Evolutionary conservation across 2,888 invertebrate genomes (phyloP), one percentile per base, ranked within the genome.

Genomic region (Platycheirus albimanus): DNA sequence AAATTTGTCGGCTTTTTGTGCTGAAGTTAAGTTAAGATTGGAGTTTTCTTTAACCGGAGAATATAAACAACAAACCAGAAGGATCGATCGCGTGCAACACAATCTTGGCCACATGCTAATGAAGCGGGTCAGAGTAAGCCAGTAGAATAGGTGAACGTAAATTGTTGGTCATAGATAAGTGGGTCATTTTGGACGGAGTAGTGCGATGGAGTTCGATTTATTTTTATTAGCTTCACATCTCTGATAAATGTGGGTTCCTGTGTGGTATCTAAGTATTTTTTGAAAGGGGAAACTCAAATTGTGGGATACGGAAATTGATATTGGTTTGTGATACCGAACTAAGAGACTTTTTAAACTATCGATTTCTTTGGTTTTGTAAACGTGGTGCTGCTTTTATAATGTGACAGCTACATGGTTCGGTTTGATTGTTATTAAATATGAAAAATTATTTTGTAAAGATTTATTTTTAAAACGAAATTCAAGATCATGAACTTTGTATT

Each of bases 71-170:
- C 17, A 45, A 19, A 1, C 3, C n/a, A 13, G 36, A 58, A 58
- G 43, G 75, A 80, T 80, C 64, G 75, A 80, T 80, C 64, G 80
- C 75, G 80, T 75, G 75, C 64, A 28, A 61, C 61, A 64, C 28
- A 43, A 61, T 63, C 38, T 69, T 56, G 51, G 72, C 51, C 69
- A 56, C 45, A 72, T 72, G 69, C 56, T 78, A 78, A 78, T 78
- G 72, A 77, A 69, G 72, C 63, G 33, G 83, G 77, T 83, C 83
- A 69, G 33, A 72, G 52, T 63, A 63, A 64, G 69, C 54, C 63
- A 58, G 47, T 30, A 54, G 61, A 52, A 61, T 20, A 66, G 38
- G 28, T 63, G 38, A 20, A 61, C 56, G 47, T 45, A 15, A 71
- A 38, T 49, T 19, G 61, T 11, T 33, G 28, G 28, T 52, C 52